phyloP scores from a whole-genome alignment of 2,113 vertebrate species.

The Periophthalmus modestus region DNA sequence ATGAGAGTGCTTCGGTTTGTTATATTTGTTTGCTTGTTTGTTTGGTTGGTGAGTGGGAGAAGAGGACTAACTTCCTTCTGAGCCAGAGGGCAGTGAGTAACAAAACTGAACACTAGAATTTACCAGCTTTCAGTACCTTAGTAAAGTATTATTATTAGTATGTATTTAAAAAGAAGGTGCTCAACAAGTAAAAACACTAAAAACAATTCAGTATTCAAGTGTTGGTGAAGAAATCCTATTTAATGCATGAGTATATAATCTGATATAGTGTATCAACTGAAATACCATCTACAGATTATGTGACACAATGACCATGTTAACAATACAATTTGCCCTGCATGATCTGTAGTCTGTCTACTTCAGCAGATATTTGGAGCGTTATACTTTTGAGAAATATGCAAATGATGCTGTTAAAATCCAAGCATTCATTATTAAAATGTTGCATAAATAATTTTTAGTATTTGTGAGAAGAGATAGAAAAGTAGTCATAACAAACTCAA shows the following conservation, averaged over 20 bases:
- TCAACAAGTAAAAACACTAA: too few species aligned
- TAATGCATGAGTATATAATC: not conserved
- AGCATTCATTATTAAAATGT: not conserved
- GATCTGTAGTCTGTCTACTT: not conserved
- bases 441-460: not conserved
- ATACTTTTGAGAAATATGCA: not conserved
- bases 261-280: not conserved
- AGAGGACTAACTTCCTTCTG: slow-evolving; percentile 11
- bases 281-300: not conserved
- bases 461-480: not conserved
- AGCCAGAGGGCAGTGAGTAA: slow-evolving; percentile 33
- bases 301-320: not conserved
- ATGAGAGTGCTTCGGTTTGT: slow-evolving; percentile 3
- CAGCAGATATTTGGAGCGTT: not conserved
- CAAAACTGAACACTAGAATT: slow-evolving; percentile 16
- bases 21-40: not conserved
- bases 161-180: too few species aligned
- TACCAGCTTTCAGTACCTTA: slow-evolving; percentile 11
- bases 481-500: not conserved
- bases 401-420: not conserved
- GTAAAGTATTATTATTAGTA: not conserved
- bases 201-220: not conserved
- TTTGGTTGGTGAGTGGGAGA: slow-evolving; percentile 19
- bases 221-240: not conserved
- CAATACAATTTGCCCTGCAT: not conserved